These are phyloP conservation scores for Synergus laeviventris DNA, from an alignment of 2,888 invertebrate species.

Conservation along the genomic window DNA sequence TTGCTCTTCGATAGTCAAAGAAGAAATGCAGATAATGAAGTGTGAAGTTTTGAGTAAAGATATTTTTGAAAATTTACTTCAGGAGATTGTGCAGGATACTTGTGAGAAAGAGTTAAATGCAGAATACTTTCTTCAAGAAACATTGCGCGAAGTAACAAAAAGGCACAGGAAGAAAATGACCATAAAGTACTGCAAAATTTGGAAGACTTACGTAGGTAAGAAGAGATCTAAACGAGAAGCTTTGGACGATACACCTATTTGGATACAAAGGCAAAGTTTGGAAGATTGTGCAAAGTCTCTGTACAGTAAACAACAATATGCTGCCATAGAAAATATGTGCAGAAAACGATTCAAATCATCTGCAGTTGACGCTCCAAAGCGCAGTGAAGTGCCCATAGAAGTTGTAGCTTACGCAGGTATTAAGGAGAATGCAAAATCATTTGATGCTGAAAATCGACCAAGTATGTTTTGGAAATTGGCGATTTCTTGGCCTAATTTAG, in stretches of 20 bases:
- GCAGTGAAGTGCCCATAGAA: conserved; percentile 74
- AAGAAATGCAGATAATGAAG: conserved; percentile 58
- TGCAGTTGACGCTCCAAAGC: conserved; percentile 30
- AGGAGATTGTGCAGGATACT: conserved; percentile 65
- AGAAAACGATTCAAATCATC: conserved; percentile 66
- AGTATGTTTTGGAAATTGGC: conserved; percentile 81
- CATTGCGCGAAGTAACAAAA: conserved; percentile 72
- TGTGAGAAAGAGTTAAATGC: conserved; percentile 70
- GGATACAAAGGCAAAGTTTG: conserved; percentile 76
- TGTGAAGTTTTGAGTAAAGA: conserved; percentile 54
- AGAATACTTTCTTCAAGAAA: conserved; percentile 70
- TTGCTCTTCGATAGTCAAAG: conserved; percentile 58
- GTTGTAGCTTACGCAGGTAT: conserved; percentile 76
- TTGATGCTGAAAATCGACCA: conserved; percentile 74
- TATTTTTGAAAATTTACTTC: conserved; percentile 58
- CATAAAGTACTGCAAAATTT: conserved; percentile 74
- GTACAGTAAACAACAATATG: conserved; percentile 74
- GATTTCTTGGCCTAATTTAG: conserved; percentile 78
- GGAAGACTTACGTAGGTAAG: conserved; percentile 75
- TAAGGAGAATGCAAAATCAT: conserved; percentile 77
- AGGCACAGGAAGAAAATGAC: conserved; percentile 71
- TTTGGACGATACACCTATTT: conserved; percentile 78
- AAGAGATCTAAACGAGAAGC: conserved; percentile 77
- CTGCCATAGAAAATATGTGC: conserved; percentile 76
- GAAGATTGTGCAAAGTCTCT: conserved; percentile 76